phyloP scores from a whole-genome alignment of 2,113 vertebrate genomes.

The Cinclus cinclus region DNA sequence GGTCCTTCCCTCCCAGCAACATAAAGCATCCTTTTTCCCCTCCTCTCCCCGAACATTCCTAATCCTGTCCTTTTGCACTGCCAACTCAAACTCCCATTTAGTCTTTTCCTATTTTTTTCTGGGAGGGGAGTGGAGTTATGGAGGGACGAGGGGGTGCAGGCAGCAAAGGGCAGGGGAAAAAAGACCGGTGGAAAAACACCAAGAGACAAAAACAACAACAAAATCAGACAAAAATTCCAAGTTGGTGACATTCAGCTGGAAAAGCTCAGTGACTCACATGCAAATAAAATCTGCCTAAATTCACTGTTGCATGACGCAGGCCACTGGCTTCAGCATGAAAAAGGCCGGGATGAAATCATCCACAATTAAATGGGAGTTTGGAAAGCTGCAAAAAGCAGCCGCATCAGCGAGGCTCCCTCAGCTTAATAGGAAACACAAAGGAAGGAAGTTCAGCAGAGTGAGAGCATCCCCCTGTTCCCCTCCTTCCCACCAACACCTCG shows the following conservation, averaged over 20 bases:
- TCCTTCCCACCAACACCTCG: not conserved
- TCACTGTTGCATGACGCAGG: constrained; percentile 73
- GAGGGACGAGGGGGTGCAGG: not conserved
- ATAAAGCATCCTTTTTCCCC: constrained; percentile 72
- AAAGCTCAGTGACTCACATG: constrained; percentile 80
- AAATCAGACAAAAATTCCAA: constrained; percentile 80
- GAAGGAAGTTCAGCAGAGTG: constrained; percentile 34
- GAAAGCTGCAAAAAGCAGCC: constrained; percentile 59
- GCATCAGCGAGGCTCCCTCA: constrained; percentile 38
- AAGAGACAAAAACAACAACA: constrained; percentile 79
- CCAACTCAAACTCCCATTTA: constrained; percentile 71
- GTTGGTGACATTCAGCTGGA: constrained; percentile 81
- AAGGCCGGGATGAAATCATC: constrained; percentile 74
- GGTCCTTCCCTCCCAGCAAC: constrained; percentile 68
- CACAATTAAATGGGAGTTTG: constrained; percentile 55
- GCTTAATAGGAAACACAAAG: constrained; percentile 61
- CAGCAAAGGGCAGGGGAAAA: constrained; percentile 39
- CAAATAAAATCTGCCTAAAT: constrained; percentile 77
- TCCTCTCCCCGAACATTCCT: constrained; percentile 46
- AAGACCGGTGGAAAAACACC: constrained; percentile 73
- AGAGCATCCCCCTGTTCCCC: constrained; percentile 50
- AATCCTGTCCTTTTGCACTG: constrained; percentile 62
- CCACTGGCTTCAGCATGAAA: constrained; percentile 68
- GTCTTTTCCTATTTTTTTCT: constrained; percentile 50
- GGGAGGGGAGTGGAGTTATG: accelerated